These are phyloP conservation scores for Cathartes aura DNA, from an alignment of 2,113 vertebrate genomes.

Conservation along the genomic window DNA sequence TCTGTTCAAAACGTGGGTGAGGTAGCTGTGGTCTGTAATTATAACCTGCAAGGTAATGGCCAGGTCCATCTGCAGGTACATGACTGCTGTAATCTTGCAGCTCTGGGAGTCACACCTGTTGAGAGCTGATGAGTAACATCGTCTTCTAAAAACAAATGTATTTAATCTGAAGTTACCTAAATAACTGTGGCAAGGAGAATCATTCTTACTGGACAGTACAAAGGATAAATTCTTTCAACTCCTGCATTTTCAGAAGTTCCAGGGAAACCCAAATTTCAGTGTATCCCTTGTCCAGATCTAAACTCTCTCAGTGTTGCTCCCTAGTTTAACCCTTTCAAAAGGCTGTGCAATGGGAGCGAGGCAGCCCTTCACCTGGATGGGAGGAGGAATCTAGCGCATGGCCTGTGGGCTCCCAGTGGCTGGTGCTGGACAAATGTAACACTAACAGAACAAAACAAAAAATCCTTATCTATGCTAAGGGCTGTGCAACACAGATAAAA, in stretches of 20 bases:
- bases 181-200: background rate
- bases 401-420: background rate
- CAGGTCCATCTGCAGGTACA: background rate
- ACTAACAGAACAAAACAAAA: background rate
- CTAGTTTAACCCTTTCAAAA: background rate
- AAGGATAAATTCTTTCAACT: background rate
- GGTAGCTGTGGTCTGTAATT: conserved; percentile 42
- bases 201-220: background rate
- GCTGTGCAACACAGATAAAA: background rate
- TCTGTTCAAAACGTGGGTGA: background rate
- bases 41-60: background rate
- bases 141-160: background rate
- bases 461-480: background rate
- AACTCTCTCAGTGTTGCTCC: background rate
- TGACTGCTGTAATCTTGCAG: background rate
- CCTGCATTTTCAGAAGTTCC: background rate
- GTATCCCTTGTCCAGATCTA: background rate
- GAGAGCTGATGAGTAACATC: background rate
- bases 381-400: background rate
- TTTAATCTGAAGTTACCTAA: background rate
- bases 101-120: background rate
- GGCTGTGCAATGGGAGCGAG: background rate
- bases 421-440: background rate
- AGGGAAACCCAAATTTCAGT: background rate
- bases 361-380: background rate